A percentile compares a stretch with the other conserved stretches of the same genome.
Conservation (phyloP, 2,797 vertebrate species). For the Protosalanx chinensis region DNA sequence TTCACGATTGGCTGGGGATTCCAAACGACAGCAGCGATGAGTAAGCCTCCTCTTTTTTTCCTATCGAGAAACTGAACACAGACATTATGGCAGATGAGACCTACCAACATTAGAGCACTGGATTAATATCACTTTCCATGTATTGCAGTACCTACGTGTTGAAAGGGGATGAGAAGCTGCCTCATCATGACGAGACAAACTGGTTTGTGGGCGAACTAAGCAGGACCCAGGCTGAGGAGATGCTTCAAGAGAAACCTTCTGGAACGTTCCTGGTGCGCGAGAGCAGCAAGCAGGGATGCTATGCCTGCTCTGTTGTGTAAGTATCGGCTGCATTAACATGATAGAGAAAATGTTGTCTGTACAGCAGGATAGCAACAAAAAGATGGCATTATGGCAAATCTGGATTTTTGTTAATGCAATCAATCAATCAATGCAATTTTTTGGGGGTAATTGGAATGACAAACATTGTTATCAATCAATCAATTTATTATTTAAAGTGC, state of each 20-base stretch:
- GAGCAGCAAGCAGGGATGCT: conserved; percentile 86
- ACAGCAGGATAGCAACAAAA: neutral
- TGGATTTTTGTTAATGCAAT: too few relatives aligned
- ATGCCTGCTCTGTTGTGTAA: conserved; percentile 79
- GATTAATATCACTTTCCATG: too few relatives aligned
- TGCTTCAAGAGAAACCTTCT: conserved; percentile 86
- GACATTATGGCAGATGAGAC: neutral
- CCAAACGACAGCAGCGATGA: conserved; percentile 91
- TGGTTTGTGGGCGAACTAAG: conserved; percentile 96
- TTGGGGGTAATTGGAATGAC: too few relatives aligned
- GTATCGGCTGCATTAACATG: conserved; percentile 31
- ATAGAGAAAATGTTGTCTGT: neutral
- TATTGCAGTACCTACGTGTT: conserved; percentile 80
- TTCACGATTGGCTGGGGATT: conserved; percentile 96
- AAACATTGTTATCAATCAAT: too few relatives aligned
- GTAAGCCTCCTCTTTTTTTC: conserved; percentile 72
- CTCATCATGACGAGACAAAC: conserved; percentile 87
- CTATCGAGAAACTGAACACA: neutral
- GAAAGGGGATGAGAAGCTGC: conserved; percentile 87
- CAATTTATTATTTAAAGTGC: too few relatives aligned
- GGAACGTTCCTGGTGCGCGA: conserved; percentile 95
- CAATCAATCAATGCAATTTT: too few relatives aligned
- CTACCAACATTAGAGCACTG: too few relatives aligned
- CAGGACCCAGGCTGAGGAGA: conserved; percentile 89
- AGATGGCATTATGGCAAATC: neutral